phyloP scores from a whole-genome alignment of 1,140 invertebrate species.

The Meloidogyne hapla region DNA sequence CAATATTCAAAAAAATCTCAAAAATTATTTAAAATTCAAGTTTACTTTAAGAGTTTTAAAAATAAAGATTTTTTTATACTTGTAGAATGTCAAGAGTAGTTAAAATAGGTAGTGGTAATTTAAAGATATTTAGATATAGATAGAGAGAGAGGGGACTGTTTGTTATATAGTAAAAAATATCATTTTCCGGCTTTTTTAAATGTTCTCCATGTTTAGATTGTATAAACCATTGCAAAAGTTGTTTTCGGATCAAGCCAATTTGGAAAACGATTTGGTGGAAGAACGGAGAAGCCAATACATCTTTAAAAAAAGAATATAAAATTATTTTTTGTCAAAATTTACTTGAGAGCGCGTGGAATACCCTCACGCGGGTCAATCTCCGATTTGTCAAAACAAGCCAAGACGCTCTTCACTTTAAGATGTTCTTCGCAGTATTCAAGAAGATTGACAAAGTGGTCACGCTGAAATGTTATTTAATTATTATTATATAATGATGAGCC shows the following conservation, averaged over 20 bases:
- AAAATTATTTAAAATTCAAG: background rate
- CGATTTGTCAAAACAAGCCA: constrained; percentile 47
- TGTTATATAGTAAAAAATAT: background rate
- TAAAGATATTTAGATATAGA: background rate
- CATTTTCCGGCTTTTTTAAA: background rate
- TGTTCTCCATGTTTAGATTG: constrained; percentile 32
- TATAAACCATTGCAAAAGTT: constrained; percentile 48
- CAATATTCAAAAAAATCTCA: too few species aligned
- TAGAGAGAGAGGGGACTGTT: background rate
- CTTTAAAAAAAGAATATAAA: background rate
- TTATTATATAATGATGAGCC: too few species aligned
- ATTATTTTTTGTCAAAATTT: background rate
- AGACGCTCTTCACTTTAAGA: constrained; percentile 37
- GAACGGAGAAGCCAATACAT: constrained; percentile 51
- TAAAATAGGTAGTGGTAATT: background rate
- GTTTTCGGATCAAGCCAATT: constrained; percentile 41
- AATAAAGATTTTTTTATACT: background rate
- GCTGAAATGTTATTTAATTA: constrained; percentile 8
- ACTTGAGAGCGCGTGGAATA: constrained; percentile 43
- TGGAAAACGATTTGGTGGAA: constrained; percentile 45
- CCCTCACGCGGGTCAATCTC: constrained; percentile 47
- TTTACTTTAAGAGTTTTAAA: background rate
- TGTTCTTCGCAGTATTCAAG: constrained; percentile 46
- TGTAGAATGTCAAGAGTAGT: background rate
- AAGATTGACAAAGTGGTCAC: constrained; percentile 39